These are phyloP conservation scores for Pedionomus torquatus DNA, from an alignment of 2,113 vertebrate species.

Conservation along the genomic window DNA sequence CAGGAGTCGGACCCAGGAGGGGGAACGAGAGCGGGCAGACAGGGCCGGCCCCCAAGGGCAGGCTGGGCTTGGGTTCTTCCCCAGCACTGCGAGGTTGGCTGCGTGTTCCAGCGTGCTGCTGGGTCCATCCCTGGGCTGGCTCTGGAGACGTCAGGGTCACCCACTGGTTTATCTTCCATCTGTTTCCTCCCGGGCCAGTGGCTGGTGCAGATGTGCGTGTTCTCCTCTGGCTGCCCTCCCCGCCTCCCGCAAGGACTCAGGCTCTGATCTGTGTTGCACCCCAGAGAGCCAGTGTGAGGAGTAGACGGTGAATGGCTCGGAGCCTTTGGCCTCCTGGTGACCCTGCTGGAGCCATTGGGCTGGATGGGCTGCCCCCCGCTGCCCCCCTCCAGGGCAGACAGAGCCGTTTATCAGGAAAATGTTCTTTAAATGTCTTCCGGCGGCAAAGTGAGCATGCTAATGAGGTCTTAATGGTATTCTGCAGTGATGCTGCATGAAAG, in stretches of 20 bases:
- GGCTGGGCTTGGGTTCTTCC: neutral
- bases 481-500: neutral
- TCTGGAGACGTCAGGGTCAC: neutral
- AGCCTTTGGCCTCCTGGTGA: constrained; percentile 26
- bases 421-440: constrained; percentile 5
- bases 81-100: neutral
- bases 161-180: neutral
- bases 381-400: neutral
- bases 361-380: neutral
- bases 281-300: neutral
- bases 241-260: neutral
- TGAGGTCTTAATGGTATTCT: constrained; percentile 22
- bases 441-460: neutral
- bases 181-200: neutral
- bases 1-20: neutral
- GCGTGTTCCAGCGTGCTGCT: neutral
- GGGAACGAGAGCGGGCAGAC: neutral
- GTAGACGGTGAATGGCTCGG: neutral
- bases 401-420: neutral
- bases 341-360: neutral
- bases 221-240: neutral
- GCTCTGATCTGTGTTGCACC: neutral
- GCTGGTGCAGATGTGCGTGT: neutral
- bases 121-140: neutral
- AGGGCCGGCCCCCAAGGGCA: too few relatives aligned